Base-by-base conservation (phyloP, 2,113 vertebrate genomes). In the Pelobates fuscus region DNA sequence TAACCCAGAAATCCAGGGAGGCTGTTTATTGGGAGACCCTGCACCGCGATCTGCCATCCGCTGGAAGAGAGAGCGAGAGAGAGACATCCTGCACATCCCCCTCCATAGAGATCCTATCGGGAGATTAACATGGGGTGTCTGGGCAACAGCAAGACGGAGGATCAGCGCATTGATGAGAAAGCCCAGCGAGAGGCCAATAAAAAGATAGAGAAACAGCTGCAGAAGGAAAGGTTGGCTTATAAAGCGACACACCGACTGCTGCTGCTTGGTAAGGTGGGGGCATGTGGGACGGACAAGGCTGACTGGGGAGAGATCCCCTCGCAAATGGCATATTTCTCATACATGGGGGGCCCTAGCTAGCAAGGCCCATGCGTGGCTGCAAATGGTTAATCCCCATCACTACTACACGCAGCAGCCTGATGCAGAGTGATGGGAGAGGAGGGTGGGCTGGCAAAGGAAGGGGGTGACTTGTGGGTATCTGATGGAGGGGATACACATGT, bases 121-220 rank as follows among this genome's bases (percentile, higher is more conserved):
- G 90, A 89, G 86, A 57, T 32, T 23, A 58, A 21, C 78, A 98
- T 98, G 96, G 96, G 96, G 89, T 98, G 96, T 92, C 89, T 98
- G 91, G 96, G 96, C 89, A 98, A 95, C 93, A 96, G 95, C 92
- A 98, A 98, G 93, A 96, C 96, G 77, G 87, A 98, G 89, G 96
- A 98, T 89, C 95, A 97, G 90, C 94, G 95, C 88, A 96, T 96
- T 86, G 96, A 98, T 87, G 96, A 98, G 86, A 98, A 98, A 87
- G 93, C 95, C 79, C 94, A 96, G 82, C 93, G 96, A 85, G 96
- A 98, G 90, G 93, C 96, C 85, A 98, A 98, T 94, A 98, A 98
- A 88, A 97, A 97, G 90, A 98, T 98, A 82, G 96, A 98, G 84
- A 98, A 95, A 84, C 95, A 96, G 91, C 82, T 98, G 85, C 96